Evolutionary conservation across 37 sponge, comb jelly and placozoan species (phyloP).

Genomic region (Beroe forskalii): DNA sequence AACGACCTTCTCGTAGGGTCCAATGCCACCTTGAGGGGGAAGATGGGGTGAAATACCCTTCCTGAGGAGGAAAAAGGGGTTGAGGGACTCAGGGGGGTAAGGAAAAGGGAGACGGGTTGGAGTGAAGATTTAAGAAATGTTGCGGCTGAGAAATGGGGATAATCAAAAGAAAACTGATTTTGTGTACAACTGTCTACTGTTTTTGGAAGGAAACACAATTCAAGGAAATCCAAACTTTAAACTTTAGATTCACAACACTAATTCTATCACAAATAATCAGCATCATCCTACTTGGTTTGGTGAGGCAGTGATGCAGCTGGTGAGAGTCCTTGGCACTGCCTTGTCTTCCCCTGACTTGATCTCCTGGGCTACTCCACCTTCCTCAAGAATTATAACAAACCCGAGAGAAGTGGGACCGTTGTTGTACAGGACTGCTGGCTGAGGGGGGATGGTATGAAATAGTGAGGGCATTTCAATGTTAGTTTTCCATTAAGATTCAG

Average conservation of each 20-base stretch:
- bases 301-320: constrained; percentile 59
- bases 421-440: constrained; percentile 71
- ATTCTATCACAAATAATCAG: background rate
- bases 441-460: background rate
- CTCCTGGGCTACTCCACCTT: constrained; percentile 63
- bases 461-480: too few relatives aligned
- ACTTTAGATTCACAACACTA: too few relatives aligned
- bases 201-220: too few relatives aligned
- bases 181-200: too few relatives aligned
- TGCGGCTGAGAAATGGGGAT: too few relatives aligned
- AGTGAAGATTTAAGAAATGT: too few relatives aligned
- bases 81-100: background rate
- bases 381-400: constrained; percentile 71
- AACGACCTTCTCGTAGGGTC: constrained; percentile 59
- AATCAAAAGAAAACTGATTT: too few relatives aligned
- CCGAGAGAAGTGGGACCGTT: constrained; percentile 73
- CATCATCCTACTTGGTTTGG: constrained; percentile 66
- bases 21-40: constrained; percentile 55
- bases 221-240: too few relatives aligned
- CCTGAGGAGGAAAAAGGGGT: background rate
- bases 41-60: background rate
- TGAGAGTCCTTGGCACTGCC: background rate
- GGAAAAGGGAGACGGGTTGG: background rate
- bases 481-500: too few relatives aligned
- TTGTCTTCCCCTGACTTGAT: constrained; percentile 24